Base-by-base conservation (phyloP, 2,797 vertebrate species). In the Pteronotus mesoamericanus region DNA sequence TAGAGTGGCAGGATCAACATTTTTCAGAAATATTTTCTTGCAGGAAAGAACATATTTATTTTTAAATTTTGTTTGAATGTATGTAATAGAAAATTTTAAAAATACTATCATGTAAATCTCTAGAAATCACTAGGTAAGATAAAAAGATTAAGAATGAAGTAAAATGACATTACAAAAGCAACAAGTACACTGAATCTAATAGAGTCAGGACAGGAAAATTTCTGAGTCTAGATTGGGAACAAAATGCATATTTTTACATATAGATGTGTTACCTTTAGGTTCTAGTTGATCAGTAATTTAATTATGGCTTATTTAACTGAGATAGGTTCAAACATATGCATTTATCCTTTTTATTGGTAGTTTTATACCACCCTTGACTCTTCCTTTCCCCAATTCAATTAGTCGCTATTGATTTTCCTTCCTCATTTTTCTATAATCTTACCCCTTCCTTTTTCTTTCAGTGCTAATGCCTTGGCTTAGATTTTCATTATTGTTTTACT, bases 1-100 rank as follows among this genome's bases (percentile, higher is more conserved):
- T 51, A 80, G 46, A 85, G 22, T 51, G 46, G n/a, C 34, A 82
- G 37, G 79, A 53, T 18, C 79, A 24, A 48, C 61, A 46, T 79
- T 84, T 86, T 84, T 57, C 22, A 94, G 75, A 84, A 92, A 22
- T 79, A 29, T 80, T 85, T 92, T 22, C 69, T 90, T 87, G 7
- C 4, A 74, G 71, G 16, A 89, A 86, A 75, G 24, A 64, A 72
- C 34, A 80, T 80, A 8, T 79, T 64, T 85, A 75, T 46, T 91
- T 83, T 74, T 22, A 34, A 85, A 55, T 2, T 46, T 69, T 72
- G 69, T 77, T 84, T 77, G 16, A 9, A 51, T 51, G 42, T 48
- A 0, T 39, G 2, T 59, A 61, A 61, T 48, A 46, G 9, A 86
- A 64, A 51, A 48, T 24, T 57, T 16, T 9, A 59, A 37, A 72